These are phyloP conservation scores for Drosophila greeni DNA, from an alignment of 2,888 invertebrate genomes.

Conservation along the genomic window DNA sequence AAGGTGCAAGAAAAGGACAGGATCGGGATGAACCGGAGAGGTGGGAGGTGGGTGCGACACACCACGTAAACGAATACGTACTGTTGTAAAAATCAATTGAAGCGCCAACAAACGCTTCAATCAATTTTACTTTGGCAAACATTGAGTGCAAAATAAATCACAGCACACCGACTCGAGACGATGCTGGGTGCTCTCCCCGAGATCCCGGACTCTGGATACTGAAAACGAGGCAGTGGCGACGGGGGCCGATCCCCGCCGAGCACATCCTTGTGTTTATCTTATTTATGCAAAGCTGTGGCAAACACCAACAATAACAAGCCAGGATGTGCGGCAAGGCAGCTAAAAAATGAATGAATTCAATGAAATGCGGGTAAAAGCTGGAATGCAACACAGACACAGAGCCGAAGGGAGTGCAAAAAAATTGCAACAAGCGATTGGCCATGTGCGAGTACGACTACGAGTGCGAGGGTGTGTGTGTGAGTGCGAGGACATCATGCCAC, in stretches of 20 bases:
- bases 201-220: constrained; percentile 14
- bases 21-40: constrained; percentile 3
- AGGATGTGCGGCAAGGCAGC: constrained; percentile 45
- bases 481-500: constrained; percentile 48
- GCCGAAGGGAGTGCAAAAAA: constrained; percentile 17
- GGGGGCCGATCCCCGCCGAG: constrained; percentile 15
- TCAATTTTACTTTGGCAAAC: constrained; percentile 74
- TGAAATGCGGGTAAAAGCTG: constrained; percentile 61
- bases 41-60: constrained; percentile 11
- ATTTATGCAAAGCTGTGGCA: constrained; percentile 73
- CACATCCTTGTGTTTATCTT: constrained; percentile 69
- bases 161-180: constrained; percentile 59
- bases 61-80: constrained; percentile 16
- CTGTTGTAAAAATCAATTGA: constrained; percentile 65
- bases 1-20: constrained; percentile 12
- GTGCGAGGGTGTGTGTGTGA: constrained; percentile 8
- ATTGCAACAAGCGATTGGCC: constrained; percentile 45
- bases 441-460: constrained; percentile 14
- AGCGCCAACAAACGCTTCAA: constrained; percentile 72
- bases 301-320: constrained; percentile 45
- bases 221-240: neutral
- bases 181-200: constrained; percentile 32
- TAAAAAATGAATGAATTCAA: constrained; percentile 72
- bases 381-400: constrained; percentile 11
- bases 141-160: constrained; percentile 74